Base-by-base conservation (phyloP, 2,888 invertebrate genomes). In the Epinotia demarniana region DNA sequence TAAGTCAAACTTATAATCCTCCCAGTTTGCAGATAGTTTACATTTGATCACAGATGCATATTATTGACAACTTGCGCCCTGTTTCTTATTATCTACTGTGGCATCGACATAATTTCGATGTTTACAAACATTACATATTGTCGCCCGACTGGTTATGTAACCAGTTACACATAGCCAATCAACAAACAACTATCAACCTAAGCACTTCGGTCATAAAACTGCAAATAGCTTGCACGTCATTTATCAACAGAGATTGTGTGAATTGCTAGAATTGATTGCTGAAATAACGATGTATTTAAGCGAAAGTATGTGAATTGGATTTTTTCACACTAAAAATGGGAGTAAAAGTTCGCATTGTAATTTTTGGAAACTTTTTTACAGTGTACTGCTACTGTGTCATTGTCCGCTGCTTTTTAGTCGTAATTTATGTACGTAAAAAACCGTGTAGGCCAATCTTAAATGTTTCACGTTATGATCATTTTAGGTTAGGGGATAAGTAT, bases 91-190 rank as follows among this genome's bases (percentile, higher is more conserved):
- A 23, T 70, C 16, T 58, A 64, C 63, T 53, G 63, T 16, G 69
- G 19, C 58, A 64, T 55, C 73, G 58, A 39, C 63, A 64, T 64
- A 58, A 39, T 74, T 74, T 57, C 18, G n/a, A 64, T 74, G 63
- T 74, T 70, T 70, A 70, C 57, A 74, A 74, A 74, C 63, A 74
- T 18, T 49, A 63, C 63, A 69, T 57, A 58, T 57, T 27, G 19
- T 62, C 68, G 69, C 74, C 58, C 46, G 4, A 49, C 72, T 46
- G 33, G 11, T 74, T 69, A 63, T 46, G 63, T 74, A 74, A 74
- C 19, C 33, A 46, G 9, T 9, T 5, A 27, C 18, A 39, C 55
- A 16, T 16, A 57, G 0, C 2, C 43, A 39, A 46, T 23, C n/a
- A 18, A 19, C 53, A 67, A 5, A 27, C 33, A 58, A 74, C 33